Evolutionary conservation across 2,797 vertebrate genomes (phyloP).

Genomic region (Coluber constrictor): DNA sequence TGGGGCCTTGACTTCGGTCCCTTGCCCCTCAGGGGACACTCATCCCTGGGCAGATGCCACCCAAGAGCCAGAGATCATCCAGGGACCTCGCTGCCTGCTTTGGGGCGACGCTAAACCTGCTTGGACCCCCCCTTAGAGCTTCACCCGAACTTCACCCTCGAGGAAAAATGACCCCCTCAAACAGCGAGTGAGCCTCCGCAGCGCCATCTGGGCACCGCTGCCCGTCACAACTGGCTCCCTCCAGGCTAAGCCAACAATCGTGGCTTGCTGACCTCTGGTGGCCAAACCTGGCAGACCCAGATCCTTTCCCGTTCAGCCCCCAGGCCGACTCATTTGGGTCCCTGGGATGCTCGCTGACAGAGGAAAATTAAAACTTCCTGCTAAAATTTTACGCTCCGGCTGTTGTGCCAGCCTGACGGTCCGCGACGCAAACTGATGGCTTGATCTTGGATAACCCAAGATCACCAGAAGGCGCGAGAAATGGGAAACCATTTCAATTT

Average conservation of each 20-base stretch:
- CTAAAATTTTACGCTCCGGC: not conserved
- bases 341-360: not conserved
- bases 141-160: constrained; percentile 46
- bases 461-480: not conserved
- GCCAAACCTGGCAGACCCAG: not conserved
- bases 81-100: constrained; percentile 29
- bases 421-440: not conserved
- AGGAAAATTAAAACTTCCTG: not conserved
- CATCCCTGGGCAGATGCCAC: constrained; percentile 57
- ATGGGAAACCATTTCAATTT: not conserved
- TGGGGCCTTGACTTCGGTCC: not conserved
- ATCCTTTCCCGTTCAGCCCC: not conserved
- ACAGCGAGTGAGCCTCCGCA: constrained; percentile 42
- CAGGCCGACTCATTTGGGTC: not conserved
- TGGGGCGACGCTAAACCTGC: constrained; percentile 47
- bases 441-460: not conserved
- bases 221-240: not conserved
- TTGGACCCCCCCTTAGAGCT: constrained; percentile 33
- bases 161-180: constrained; percentile 60
- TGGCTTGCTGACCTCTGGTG: not conserved
- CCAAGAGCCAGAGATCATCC: constrained; percentile 45
- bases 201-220: not conserved
- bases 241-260: not conserved
- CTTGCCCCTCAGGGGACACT: constrained; percentile 35
- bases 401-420: not conserved